Base-by-base conservation (phyloP, 2,113 vertebrate genomes). In the Cottus gobio region DNA sequence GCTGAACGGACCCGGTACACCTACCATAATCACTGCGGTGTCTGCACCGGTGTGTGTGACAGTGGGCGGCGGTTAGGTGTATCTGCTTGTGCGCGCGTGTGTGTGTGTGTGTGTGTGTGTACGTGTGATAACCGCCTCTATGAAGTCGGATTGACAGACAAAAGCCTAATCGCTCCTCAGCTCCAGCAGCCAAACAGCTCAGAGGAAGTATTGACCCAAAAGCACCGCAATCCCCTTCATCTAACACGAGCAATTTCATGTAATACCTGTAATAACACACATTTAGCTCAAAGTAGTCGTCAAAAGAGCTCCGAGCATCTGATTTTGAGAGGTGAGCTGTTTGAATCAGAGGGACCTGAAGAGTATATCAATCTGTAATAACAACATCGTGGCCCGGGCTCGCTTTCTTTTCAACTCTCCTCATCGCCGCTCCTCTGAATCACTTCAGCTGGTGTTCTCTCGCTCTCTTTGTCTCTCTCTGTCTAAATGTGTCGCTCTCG, bases 191-290 rank as follows among this genome's bases (percentile, higher is more conserved):
- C 95, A 95, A 97, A 87, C 96, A 97, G 95, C 96, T 96, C 87
- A 95, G 95, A 95, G 95, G 94, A 96, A 96, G 96, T 97, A 98
- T 97, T 98, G 97, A 98, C 97, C 97, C 97, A 96, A 96, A 98
- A 95, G 95, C 96, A 95, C 95, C 94, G 89, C 97, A 97, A 97
- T 97, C 96, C 95, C 96, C 96, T 97, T 96, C 97, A 97, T 95
- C 96, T 95, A 97, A 97, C 96, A 96, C 94, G 95, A 95, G 95
- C 97, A 98, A 97, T 98, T 98, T 97, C 96, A 95, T 95, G 95
- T 98, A 98, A 98, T 98, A 96, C 96, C 97, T 97, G 96, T 97
- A 98, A 99, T 98, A 97, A 96, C 94, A 93, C 94, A 89, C 96
- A 96, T 96, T 98, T 95, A 96, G 93, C 95, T 96, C 97, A 95